phyloP scores from a whole-genome alignment of 1,140 invertebrate genomes.

The Uloborus diversus region DNA sequence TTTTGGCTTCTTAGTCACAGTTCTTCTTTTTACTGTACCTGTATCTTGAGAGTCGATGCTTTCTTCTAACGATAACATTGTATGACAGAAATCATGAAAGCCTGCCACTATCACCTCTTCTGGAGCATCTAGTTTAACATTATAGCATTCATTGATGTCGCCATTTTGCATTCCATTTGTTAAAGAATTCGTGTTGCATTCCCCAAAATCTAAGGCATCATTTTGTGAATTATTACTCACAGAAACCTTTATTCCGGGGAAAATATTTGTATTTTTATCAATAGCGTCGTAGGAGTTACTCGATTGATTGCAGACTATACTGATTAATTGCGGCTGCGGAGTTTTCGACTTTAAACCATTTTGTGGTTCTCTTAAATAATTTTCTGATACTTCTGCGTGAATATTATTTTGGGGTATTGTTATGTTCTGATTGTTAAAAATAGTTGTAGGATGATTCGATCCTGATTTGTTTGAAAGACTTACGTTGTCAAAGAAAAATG shows the following conservation, averaged over 20 bases:
- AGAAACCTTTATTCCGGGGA: not conserved
- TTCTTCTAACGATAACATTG: constrained; percentile 54
- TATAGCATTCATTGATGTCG: constrained; percentile 53
- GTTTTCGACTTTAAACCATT: not conserved
- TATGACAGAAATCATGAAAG: constrained; percentile 57
- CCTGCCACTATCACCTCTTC: constrained; percentile 50
- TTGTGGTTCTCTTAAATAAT: not conserved
- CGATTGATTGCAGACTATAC: constrained; percentile 4
- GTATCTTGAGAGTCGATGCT: constrained; percentile 11
- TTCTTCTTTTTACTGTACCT: constrained; percentile 29
- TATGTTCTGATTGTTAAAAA: not conserved
- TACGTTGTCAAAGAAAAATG: too few species aligned
- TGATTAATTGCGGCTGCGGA: not conserved
- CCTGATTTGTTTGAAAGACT: too few species aligned
- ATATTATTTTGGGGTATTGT: not conserved
- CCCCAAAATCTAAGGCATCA: constrained; percentile 34
- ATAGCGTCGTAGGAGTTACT: not conserved
- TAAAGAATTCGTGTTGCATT: constrained; percentile 6
- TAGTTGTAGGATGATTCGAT: not conserved
- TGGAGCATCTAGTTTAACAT: constrained; percentile 56
- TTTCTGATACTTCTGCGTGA: not conserved
- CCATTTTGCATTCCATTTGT: not conserved
- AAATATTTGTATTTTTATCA: not conserved
- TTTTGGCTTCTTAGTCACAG: not conserved
- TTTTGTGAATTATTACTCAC: not conserved